These are phyloP conservation scores for Molossus alvarezi DNA, from an alignment of 2,797 vertebrate genomes.

Conservation along the genomic window DNA sequence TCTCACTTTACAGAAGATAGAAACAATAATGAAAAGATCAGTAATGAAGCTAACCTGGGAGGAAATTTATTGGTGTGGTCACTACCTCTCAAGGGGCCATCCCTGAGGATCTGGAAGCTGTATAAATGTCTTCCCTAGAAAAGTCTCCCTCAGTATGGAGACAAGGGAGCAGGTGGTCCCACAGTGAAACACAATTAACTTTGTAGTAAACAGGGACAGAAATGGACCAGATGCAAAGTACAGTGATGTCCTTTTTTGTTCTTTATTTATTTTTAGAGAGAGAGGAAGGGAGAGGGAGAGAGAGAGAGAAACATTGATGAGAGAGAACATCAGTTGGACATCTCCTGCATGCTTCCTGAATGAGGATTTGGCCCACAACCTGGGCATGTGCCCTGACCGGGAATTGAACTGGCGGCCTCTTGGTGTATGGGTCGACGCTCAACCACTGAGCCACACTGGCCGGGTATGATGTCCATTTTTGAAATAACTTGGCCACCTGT, in stretches of 20 bases:
- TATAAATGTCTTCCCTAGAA: background rate
- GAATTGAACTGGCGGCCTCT: too few species aligned
- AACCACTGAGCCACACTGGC: too few species aligned
- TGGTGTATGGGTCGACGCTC: too few species aligned
- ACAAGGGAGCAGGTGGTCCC: background rate
- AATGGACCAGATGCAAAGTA: conserved; percentile 4
- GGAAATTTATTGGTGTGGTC: conserved; percentile 8
- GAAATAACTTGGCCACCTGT: conserved; percentile 24
- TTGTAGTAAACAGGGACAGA: conserved; percentile 29
- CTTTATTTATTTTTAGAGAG: too few species aligned
- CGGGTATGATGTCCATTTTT: conserved; percentile 6
- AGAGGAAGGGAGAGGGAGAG: too few species aligned
- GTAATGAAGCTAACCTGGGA: background rate
- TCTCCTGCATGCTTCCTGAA: too few species aligned
- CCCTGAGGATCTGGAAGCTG: background rate
- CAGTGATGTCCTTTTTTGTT: conserved; percentile 1
- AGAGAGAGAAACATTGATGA: too few species aligned
- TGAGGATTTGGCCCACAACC: too few species aligned
- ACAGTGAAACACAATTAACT: background rate
- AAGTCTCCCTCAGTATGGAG: background rate
- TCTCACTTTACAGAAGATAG: background rate
- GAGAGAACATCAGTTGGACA: too few species aligned
- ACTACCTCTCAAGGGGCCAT: background rate
- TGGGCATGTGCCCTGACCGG: too few species aligned
- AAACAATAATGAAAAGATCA: background rate